Base-by-base conservation (phyloP, 1,140 invertebrate genomes). In the Rhynchophorus ferrugineus region DNA sequence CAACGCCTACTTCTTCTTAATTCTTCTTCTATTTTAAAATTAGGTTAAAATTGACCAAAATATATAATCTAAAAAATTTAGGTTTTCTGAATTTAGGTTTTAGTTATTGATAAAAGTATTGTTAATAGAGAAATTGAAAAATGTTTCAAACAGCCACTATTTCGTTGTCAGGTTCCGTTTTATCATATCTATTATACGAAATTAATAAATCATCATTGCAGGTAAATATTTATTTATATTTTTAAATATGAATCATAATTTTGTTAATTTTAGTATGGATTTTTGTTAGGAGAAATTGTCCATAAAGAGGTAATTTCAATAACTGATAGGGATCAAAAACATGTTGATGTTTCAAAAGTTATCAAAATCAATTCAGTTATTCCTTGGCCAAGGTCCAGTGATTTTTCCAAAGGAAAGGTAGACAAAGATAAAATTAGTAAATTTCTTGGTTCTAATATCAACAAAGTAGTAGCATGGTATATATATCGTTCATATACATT, bases 321-420 rank as follows among this genome's bases (percentile, higher is more conserved):
- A 24, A 64, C 62, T 13, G 62, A 64, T 34, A 62, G 59, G 21
- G 62, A 64, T 16, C 61, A 62, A 35, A 44, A 58, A 33, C 51
- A 61, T n/a, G 45, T 58, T 1, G 57, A 61, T 35, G 58, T 56
- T 16, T 50, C 50, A 3, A 53, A 57, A 45, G 57, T 55, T 0
- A 58, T 64, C 13, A 59, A 58, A 54, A 59, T 64, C 6, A 61
- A 64, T 52, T 62, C 61, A 14, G 42, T 58, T 8, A 44, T 64
- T 19, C 59, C 62, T 7, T 64, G 51, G 21, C 54, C 61, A 16
- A 52, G 44, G 0, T 43, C 44, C 21, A 56, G 52, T 38, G 61
- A 61, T 35, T 50, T 60, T 55, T 36, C 20, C 7, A 22, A 33
- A 8, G 62, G 62, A 17, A 46, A 49, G 45, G 51, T 62, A 13